These are phyloP conservation scores for Leuciscus idus DNA, from an alignment of 2,113 vertebrate species.

Conservation along the genomic window DNA sequence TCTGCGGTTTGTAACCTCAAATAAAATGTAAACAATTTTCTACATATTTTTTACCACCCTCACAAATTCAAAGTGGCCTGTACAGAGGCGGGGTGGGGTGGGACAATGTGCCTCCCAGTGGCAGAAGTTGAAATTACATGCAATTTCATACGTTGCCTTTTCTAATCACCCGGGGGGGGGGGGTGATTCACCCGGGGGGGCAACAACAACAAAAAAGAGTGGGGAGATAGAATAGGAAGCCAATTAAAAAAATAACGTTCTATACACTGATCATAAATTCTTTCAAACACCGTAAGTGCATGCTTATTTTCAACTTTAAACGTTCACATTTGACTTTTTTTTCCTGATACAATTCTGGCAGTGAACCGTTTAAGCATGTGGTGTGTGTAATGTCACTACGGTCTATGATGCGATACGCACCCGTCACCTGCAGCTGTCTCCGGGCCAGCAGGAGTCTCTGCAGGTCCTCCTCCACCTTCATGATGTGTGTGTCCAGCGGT, in stretches of 20 bases:
- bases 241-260: not conserved
- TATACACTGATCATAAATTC: not conserved
- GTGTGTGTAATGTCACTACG: not conserved
- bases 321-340: not conserved
- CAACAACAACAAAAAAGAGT: not conserved
- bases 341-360: not conserved
- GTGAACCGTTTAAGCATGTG: not conserved
- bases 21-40: not conserved
- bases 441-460: conserved; percentile 86
- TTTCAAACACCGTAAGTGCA: not conserved
- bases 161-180: too few relatives aligned
- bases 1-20: not conserved
- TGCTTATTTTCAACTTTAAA: not conserved
- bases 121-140: not conserved
- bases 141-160: not conserved
- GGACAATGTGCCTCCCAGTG: not conserved
- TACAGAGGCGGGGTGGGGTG: too few relatives aligned
- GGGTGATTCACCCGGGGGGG: too few relatives aligned
- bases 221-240: not conserved
- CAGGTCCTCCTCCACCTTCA: conserved; percentile 85
- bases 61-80: too few relatives aligned
- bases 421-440: conserved; percentile 91
- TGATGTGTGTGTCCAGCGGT: conserved; percentile 88
- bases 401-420: conserved; percentile 65
- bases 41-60: not conserved